These are phyloP conservation scores for Hydrolagus colliei DNA, from an alignment of 2,797 vertebrate species.

Conservation along the genomic window DNA sequence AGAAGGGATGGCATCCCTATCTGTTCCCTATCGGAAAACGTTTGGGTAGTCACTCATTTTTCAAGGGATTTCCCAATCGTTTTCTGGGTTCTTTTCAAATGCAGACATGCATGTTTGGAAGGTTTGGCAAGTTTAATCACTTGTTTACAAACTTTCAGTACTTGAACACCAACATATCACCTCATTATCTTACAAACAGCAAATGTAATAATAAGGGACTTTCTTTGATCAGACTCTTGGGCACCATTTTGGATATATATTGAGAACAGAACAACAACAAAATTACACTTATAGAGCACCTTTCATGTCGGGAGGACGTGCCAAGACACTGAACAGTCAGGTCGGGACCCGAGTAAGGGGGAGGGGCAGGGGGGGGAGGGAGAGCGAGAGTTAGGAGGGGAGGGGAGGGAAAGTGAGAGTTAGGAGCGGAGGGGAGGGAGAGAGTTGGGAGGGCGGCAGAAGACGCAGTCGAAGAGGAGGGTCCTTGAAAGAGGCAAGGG, in stretches of 20 bases:
- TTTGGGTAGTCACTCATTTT: not conserved
- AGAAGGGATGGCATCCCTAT: not conserved
- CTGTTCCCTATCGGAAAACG: not conserved
- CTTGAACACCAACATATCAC: slow-evolving; percentile 30
- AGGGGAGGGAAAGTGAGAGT: too few species aligned
- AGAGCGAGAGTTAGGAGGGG: too few species aligned
- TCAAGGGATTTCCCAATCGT: not conserved
- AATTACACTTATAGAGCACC: too few species aligned
- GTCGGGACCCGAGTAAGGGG: too few species aligned
- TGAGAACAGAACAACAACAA: not conserved
- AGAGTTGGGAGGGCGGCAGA: too few species aligned
- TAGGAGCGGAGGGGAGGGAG: too few species aligned
- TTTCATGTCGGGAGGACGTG: too few species aligned
- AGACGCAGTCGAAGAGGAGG: too few species aligned
- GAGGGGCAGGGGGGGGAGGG: too few species aligned
- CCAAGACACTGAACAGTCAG: too few species aligned
- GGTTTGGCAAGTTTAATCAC: not conserved
- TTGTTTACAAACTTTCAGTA: not conserved
- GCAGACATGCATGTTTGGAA: not conserved
- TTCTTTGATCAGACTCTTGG: not conserved
- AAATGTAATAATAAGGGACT: slow-evolving; percentile 25
- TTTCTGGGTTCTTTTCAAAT: not conserved
- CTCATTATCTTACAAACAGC: slow-evolving; percentile 22
- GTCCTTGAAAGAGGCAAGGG: too few species aligned
- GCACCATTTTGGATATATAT: not conserved